phyloP scores from a whole-genome alignment of 1,140 invertebrate genomes.

The Cydia amplana region DNA sequence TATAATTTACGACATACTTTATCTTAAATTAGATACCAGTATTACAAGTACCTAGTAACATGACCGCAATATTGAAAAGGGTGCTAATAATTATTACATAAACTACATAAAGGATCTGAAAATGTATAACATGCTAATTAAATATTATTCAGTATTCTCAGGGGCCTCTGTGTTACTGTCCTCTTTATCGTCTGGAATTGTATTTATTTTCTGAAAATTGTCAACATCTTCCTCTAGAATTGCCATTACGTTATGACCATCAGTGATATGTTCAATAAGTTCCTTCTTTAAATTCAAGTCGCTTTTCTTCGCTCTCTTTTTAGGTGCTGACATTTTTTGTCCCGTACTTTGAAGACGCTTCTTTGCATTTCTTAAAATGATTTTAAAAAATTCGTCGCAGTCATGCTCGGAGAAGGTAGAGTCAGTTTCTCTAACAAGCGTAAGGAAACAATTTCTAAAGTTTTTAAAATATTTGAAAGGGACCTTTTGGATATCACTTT shows the following conservation, averaged over 20 bases:
- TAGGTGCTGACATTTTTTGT: neutral
- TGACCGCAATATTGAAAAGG: no score
- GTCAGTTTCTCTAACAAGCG: conserved; percentile 10
- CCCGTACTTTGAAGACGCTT: neutral
- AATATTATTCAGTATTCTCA: neutral
- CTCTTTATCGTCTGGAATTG: neutral
- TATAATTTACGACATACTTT: no score
- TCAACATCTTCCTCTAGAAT: neutral
- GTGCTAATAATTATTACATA: no score
- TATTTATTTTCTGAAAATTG: neutral
- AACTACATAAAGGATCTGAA: no score
- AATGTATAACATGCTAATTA: no score
- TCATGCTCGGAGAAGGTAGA: conserved; percentile 2
- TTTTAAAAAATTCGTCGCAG: conserved; percentile 9
- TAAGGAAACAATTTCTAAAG: conserved; percentile 12
- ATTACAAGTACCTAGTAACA: no score
- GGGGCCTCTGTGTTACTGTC: neutral
- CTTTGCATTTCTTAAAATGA: neutral
- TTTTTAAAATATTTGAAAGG: conserved; percentile 9
- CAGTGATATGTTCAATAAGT: neutral
- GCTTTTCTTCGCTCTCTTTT: neutral
- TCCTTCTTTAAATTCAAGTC: conserved; percentile 12
- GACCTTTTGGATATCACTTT: conserved; percentile 1
- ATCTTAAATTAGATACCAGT: no score
- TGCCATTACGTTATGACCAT: neutral